phyloP scores from a whole-genome alignment of 2,888 invertebrate genomes.

The Xiphydria camelus region DNA sequence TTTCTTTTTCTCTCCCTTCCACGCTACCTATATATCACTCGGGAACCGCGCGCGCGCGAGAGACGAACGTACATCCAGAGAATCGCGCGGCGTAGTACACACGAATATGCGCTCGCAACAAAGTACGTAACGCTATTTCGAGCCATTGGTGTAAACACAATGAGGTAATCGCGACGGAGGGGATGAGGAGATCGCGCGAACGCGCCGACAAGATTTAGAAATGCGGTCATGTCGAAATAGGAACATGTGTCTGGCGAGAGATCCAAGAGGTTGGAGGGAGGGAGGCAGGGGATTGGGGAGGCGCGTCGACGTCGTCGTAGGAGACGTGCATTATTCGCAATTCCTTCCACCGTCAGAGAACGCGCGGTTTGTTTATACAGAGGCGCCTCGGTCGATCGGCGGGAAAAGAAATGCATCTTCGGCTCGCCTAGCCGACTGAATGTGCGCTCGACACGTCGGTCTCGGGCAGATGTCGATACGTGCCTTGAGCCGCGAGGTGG shows the following conservation, averaged over 20 bases:
- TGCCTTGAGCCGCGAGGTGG: too few species aligned
- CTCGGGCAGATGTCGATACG: too few species aligned
- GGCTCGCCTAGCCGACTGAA: too few species aligned
- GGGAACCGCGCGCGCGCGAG: too few species aligned
- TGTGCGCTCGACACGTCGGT: too few species aligned
- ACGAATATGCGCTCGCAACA: not conserved
- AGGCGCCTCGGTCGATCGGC: too few species aligned
- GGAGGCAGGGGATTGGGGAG: too few species aligned
- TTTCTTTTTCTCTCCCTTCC: slow-evolving; percentile 15
- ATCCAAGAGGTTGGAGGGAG: too few species aligned
- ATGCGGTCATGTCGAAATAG: slow-evolving; percentile 16
- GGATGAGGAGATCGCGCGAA: slow-evolving; percentile 9
- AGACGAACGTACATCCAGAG: too few species aligned
- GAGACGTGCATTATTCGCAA: slow-evolving; percentile 1
- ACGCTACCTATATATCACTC: slow-evolving; percentile 8
- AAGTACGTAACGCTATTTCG: slow-evolving; percentile 25
- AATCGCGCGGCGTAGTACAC: too few species aligned
- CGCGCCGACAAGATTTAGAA: slow-evolving; percentile 17
- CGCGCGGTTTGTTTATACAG: slow-evolving; percentile 1
- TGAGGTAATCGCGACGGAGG: slow-evolving; percentile 31
- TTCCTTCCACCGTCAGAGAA: slow-evolving; percentile 2
- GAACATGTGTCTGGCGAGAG: slow-evolving; percentile 3
- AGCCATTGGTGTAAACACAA: slow-evolving; percentile 46
- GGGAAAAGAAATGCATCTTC: too few species aligned
- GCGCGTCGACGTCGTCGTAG: too few species aligned